Conservation (phyloP, 1,140 invertebrate genomes). For the Augochlora pura region DNA sequence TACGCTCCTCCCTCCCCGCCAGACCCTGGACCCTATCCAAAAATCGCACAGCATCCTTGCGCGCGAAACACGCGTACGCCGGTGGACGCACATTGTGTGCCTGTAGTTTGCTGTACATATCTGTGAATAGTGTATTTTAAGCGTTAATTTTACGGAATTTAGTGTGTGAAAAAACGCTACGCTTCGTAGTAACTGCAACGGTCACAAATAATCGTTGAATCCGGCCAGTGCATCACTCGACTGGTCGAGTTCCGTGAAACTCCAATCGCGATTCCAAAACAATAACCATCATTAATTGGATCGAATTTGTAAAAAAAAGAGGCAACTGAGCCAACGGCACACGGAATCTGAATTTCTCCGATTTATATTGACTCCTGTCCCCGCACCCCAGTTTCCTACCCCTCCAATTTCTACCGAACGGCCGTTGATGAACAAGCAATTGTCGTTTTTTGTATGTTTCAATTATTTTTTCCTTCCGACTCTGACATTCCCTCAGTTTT, state of each 20-base stretch:
- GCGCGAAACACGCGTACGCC: constrained; percentile 71
- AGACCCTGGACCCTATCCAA: constrained; percentile 14
- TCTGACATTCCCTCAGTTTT: constrained; percentile 38
- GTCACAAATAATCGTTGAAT: background rate
- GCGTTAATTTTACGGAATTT: constrained; percentile 60
- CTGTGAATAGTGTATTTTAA: constrained; percentile 75
- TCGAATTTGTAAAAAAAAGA: background rate
- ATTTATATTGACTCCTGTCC: background rate
- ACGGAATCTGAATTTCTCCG: constrained; percentile 28
- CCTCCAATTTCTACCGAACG: constrained; percentile 1
- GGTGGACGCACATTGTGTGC: constrained; percentile 65
- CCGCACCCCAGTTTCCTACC: constrained; percentile 25
- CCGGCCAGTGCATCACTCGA: background rate
- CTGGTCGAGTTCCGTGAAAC: background rate
- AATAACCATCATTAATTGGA: constrained; percentile 2
- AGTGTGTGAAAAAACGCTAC: constrained; percentile 28
- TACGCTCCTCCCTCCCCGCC: background rate
- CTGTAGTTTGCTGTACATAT: constrained; percentile 68
- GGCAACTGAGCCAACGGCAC: background rate
- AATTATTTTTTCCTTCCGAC: constrained; percentile 38
- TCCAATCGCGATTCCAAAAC: constrained; percentile 2
- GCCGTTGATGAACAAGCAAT: constrained; percentile 47
- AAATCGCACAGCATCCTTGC: constrained; percentile 71
- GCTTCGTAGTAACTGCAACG: background rate
- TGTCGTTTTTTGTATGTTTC: constrained; percentile 62